Evolutionary conservation across 2,888 invertebrate species (phyloP).

Genomic region (Oscheius sp.): DNA sequence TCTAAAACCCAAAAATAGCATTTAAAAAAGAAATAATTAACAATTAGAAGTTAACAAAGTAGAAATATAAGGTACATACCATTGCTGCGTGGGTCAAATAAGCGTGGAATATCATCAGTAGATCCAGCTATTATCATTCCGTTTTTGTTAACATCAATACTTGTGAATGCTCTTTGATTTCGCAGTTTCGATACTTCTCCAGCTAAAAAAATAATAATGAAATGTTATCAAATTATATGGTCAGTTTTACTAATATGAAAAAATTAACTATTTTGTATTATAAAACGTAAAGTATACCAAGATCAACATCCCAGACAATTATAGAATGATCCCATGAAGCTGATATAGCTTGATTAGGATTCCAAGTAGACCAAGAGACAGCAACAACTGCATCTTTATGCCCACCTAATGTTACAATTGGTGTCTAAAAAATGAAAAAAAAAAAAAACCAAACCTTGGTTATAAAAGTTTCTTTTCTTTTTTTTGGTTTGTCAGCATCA

Average conservation of each 20-base stretch:
- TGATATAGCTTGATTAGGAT: constrained; percentile 79
- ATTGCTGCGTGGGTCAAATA: constrained; percentile 88
- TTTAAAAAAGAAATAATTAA: not conserved
- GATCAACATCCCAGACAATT: constrained; percentile 86
- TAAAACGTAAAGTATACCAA: no score
- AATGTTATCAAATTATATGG: not conserved
- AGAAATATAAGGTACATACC: constrained; percentile 62
- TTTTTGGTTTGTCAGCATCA: constrained; percentile 41
- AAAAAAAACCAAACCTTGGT: constrained; percentile 50
- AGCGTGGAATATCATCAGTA: constrained; percentile 86
- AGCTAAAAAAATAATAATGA: constrained; percentile 37
- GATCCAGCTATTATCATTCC: constrained; percentile 83
- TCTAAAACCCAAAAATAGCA: constrained; percentile 47
- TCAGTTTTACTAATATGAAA: not conserved
- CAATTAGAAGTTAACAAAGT: not conserved
- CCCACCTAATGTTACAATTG: constrained; percentile 86
- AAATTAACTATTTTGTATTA: no score
- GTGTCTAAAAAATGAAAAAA: constrained; percentile 70
- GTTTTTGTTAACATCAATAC: constrained; percentile 83
- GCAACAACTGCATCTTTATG: constrained; percentile 86
- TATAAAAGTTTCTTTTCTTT: constrained; percentile 42
- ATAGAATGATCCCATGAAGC: constrained; percentile 95
- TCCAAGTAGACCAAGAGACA: constrained; percentile 83
- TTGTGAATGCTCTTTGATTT: constrained; percentile 79
- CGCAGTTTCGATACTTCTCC: constrained; percentile 53